Evolutionary conservation across 1,140 invertebrate genomes (phyloP).

Genomic region (Patella vulgata): DNA sequence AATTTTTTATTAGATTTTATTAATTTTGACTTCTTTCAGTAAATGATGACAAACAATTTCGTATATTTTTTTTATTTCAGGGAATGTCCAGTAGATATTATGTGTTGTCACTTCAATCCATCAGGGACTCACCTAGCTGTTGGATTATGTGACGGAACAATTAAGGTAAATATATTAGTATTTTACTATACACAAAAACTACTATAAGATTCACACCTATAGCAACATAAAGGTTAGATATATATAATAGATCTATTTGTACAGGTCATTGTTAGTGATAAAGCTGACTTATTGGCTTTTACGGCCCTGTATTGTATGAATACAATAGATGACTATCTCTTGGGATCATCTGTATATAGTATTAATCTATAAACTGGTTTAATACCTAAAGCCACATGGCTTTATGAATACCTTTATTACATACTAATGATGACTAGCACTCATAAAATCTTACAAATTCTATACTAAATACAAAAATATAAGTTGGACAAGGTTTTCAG

Average conservation of each 20-base stretch:
- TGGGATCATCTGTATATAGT: neutral
- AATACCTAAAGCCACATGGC: no score
- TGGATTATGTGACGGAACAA: constrained; percentile 49
- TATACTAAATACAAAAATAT: no score
- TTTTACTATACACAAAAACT: neutral
- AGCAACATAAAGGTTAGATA: neutral
- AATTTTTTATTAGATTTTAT: neutral
- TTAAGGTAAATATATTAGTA: constrained; percentile 43
- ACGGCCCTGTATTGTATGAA: no score
- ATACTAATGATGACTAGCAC: no score
- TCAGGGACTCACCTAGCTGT: constrained; percentile 51
- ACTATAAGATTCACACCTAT: neutral
- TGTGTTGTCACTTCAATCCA: constrained; percentile 53
- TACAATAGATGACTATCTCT: neutral
- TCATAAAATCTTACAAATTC: no score
- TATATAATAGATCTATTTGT: neutral
- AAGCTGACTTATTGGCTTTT: neutral
- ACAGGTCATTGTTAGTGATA: neutral
- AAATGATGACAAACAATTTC: no score
- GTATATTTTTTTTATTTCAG: constrained; percentile 43
- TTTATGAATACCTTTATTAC: no score
- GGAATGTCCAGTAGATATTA: constrained; percentile 49
- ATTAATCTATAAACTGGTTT: no score
- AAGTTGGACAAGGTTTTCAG: no score
- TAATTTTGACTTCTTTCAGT: constrained; percentile 15